Evolutionary conservation across 1,140 invertebrate species (phyloP).

Genomic region (Euura lappo): DNA sequence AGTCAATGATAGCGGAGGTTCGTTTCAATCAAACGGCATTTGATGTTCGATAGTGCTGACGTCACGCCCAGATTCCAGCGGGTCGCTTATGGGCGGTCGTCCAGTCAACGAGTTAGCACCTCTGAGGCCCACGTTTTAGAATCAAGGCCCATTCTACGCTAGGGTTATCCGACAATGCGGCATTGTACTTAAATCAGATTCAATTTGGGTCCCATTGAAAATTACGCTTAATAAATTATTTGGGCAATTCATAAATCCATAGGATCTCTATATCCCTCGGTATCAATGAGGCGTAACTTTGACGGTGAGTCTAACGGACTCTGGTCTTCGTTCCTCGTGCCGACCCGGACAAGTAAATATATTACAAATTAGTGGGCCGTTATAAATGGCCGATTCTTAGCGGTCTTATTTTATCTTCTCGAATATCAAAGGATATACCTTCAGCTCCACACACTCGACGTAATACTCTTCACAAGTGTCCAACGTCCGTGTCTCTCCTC

Average conservation of each 20-base stretch:
- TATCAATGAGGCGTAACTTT: slow-evolving; percentile 31
- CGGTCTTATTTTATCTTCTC: slow-evolving; percentile 32
- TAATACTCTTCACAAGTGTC: too few species aligned
- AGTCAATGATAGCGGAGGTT: too few species aligned
- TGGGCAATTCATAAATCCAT: slow-evolving; percentile 61
- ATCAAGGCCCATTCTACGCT: slow-evolving; percentile 47
- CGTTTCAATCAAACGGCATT: slow-evolving; percentile 50
- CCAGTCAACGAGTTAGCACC: slow-evolving; percentile 48
- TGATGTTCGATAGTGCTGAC: slow-evolving; percentile 41
- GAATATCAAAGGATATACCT: slow-evolving; percentile 1
- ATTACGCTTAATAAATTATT: slow-evolving; percentile 64
- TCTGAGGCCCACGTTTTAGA: slow-evolving; percentile 37
- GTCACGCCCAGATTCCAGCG: slow-evolving; percentile 26
- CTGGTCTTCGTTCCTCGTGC: slow-evolving; percentile 2
- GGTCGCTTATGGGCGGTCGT: slow-evolving; percentile 13
- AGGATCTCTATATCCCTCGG: slow-evolving; percentile 13
- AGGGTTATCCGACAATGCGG: slow-evolving; percentile 45
- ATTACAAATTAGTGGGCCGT: slow-evolving; percentile 56
- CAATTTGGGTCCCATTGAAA: slow-evolving; percentile 62
- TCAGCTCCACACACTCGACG: background rate
- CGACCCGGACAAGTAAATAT: slow-evolving; percentile 37
- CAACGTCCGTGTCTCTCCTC: too few species aligned
- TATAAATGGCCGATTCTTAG: slow-evolving; percentile 48
- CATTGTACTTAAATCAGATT: slow-evolving; percentile 63
- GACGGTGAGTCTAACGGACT: slow-evolving; percentile 47